Evolutionary conservation across 2,113 vertebrate species (phyloP).

Genomic region (Zosterops pallidus): DNA sequence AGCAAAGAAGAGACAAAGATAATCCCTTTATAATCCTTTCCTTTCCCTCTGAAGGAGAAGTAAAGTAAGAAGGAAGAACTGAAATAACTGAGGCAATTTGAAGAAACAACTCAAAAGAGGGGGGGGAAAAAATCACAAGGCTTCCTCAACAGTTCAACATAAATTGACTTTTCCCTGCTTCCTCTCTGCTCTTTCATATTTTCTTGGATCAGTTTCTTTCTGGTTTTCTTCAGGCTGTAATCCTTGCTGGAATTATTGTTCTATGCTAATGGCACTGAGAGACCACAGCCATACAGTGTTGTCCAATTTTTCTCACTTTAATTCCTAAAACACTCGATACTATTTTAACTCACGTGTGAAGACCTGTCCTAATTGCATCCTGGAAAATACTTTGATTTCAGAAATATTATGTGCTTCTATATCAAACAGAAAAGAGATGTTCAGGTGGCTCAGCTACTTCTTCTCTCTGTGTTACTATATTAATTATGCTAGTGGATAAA

Average conservation of each 20-base stretch:
- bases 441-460: neutral
- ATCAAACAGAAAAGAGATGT: neutral
- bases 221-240: neutral
- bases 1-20: neutral
- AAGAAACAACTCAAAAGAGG: neutral
- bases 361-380: neutral
- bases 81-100: neutral
- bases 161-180: neutral
- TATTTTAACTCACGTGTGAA: neutral
- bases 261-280: neutral
- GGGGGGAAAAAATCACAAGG: fast-evolving
- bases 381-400: neutral
- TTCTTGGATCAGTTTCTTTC: neutral
- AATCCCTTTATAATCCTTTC: neutral
- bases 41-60: neutral
- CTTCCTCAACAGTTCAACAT: neutral
- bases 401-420: neutral
- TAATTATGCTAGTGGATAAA: neutral
- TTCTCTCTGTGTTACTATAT: neutral
- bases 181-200: neutral
- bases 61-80: neutral
- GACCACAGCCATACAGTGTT: fast-evolving
- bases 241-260: neutral
- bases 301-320: neutral
- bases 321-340: neutral